Evolutionary conservation across 2,113 vertebrate genomes (phyloP).

Genomic region (Cyprinus carpio): DNA sequence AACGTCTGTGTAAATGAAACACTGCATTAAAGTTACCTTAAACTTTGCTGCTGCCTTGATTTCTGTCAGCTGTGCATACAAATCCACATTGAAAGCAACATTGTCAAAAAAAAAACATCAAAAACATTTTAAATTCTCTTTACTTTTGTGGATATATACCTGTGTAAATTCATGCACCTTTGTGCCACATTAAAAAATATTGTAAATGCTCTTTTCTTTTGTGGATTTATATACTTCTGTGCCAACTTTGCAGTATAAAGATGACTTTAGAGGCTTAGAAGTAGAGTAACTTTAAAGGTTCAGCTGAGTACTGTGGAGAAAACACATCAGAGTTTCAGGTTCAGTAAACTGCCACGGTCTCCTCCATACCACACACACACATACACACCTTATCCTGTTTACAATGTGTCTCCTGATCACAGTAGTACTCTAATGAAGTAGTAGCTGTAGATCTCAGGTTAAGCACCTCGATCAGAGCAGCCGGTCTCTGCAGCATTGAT

Average conservation of each 20-base stretch:
- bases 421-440: background rate
- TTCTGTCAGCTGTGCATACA: background rate
- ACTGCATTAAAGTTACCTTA: constrained; percentile 7
- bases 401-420: background rate
- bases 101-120: too few relatives aligned
- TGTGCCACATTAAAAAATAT: background rate
- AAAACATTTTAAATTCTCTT: too few relatives aligned
- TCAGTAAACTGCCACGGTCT: background rate
- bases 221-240: constrained; percentile 2
- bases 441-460: constrained; percentile 10
- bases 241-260: background rate
- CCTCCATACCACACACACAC: background rate
- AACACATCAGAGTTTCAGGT: background rate
- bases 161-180: background rate
- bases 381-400: background rate
- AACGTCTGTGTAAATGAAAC: background rate
- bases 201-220: background rate
- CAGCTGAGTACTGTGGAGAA: background rate
- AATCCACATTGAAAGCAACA: background rate
- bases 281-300: background rate
- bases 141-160: background rate
- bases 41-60: background rate
- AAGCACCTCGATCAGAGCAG: constrained; percentile 1
- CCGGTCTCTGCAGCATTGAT: background rate
- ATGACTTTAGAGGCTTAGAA: background rate